Evolutionary conservation across 2,113 vertebrate genomes (phyloP).

Genomic region (Tiliqua scincoides): DNA sequence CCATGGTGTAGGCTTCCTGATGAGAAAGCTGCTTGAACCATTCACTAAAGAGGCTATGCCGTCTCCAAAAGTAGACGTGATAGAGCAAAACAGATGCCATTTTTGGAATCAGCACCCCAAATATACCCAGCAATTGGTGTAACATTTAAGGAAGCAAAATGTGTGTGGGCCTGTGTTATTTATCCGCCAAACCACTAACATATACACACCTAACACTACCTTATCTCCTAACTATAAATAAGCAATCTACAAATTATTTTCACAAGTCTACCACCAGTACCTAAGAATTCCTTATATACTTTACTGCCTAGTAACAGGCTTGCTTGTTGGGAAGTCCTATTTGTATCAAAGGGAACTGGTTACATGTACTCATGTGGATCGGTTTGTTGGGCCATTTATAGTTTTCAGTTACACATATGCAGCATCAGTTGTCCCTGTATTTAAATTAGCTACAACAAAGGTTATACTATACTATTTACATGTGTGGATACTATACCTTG

Average conservation of each 20-base stretch:
- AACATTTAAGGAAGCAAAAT: too few species aligned
- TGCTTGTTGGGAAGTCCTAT: not conserved
- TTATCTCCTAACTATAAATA: not conserved
- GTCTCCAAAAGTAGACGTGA: too few species aligned
- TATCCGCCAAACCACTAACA: not conserved
- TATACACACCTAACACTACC: not conserved
- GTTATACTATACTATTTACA: not conserved
- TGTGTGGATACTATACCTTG: slow-evolving; percentile 71
- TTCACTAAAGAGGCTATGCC: too few species aligned
- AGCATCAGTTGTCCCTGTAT: not conserved
- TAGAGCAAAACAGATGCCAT: too few species aligned
- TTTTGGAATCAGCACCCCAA: too few species aligned
- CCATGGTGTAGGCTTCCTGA: too few species aligned
- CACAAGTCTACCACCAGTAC: not conserved
- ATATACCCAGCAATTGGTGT: too few species aligned
- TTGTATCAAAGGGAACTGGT: not conserved
- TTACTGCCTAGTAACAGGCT: not conserved
- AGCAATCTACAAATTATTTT: not conserved
- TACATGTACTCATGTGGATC: not conserved
- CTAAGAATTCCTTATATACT: not conserved
- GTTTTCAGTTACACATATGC: not conserved
- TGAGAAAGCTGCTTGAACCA: too few species aligned
- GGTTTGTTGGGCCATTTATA: not conserved
- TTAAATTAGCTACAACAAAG: not conserved
- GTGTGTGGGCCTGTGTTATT: too few species aligned